phyloP scores from a whole-genome alignment of 2,888 invertebrate genomes.

The Poecilus cupreus region DNA sequence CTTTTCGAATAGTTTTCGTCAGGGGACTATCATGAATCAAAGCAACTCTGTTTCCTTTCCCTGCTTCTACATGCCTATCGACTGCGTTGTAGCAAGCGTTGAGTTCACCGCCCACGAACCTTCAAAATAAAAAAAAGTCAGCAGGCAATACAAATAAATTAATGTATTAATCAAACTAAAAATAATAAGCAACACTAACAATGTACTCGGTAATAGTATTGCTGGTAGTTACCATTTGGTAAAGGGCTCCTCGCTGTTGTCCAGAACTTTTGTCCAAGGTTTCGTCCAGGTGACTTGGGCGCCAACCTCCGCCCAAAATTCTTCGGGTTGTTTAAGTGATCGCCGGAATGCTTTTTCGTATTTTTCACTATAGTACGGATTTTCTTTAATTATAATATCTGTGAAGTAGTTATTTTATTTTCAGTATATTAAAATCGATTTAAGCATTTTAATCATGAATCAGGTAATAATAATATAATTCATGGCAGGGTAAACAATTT shows the following conservation, averaged over 20 bases:
- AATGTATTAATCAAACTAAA: no score
- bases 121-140: constrained; percentile 67
- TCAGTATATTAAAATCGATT: not conserved
- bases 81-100: constrained; percentile 96
- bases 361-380: constrained; percentile 71
- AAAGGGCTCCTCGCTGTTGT: constrained; percentile 88
- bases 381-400: constrained; percentile 65
- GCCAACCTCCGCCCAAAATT: constrained; percentile 91
- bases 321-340: constrained; percentile 85
- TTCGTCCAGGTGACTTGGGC: constrained; percentile 85
- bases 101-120: constrained; percentile 93
- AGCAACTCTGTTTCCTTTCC: constrained; percentile 86
- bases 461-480: no score
- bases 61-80: constrained; percentile 90
- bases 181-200: not conserved
- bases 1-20: constrained; percentile 83
- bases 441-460: no score
- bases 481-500: no score
- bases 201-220: not conserved
- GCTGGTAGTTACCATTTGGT: constrained; percentile 85
- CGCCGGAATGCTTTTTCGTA: constrained; percentile 80
- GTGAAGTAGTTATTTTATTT: constrained; percentile 21
- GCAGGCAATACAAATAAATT: no score
- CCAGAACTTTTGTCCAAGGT: constrained; percentile 89
- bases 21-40: constrained; percentile 94